Percentiles rank a stretch among this genome's conserved stretches.
These are phyloP conservation scores for Apamea monoglypha DNA, from an alignment of 2,888 invertebrate genomes.

Conservation along the genomic window DNA sequence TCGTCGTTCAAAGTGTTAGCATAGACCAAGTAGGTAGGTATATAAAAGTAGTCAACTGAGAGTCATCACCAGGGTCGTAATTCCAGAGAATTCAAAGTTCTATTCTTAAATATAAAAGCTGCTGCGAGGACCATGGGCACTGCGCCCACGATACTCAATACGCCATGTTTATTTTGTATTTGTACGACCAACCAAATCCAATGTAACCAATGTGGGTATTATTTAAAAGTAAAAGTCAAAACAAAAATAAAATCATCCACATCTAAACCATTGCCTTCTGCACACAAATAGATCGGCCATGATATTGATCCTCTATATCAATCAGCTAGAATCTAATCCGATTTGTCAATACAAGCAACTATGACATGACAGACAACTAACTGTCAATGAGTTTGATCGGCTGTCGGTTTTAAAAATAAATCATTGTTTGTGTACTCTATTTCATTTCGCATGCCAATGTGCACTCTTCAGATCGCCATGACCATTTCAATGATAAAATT, in stretches of 20 bases:
- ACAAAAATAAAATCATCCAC: slow-evolving; percentile 20
- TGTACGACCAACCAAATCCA: neutral
- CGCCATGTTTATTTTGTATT: neutral
- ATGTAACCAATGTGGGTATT: neutral
- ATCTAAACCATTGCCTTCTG: slow-evolving; percentile 44
- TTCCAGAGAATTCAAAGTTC: neutral
- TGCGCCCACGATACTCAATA: neutral
- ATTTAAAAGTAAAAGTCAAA: slow-evolving; percentile 4
- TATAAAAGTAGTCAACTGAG: neutral
- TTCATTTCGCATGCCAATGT: slow-evolving; percentile 35
- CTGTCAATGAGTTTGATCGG: slow-evolving; percentile 71
- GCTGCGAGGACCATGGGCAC: neutral
- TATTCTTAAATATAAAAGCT: neutral
- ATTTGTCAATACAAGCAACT: slow-evolving; percentile 55
- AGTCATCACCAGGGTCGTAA: no score
- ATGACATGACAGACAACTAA: slow-evolving; percentile 58
- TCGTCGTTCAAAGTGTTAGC: neutral
- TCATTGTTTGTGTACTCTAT: slow-evolving; percentile 22
- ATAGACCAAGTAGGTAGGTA: neutral
- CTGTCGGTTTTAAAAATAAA: slow-evolving; percentile 50
- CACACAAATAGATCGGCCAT: slow-evolving; percentile 55
- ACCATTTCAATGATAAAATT: neutral
- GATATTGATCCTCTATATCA: slow-evolving; percentile 64
- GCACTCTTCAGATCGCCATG: neutral
- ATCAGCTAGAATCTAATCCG: slow-evolving; percentile 57